Evolutionary conservation across 1,140 invertebrate genomes (phyloP), one percentile per base, ranked within the genome.

Genomic region (Magallana angulata): DNA sequence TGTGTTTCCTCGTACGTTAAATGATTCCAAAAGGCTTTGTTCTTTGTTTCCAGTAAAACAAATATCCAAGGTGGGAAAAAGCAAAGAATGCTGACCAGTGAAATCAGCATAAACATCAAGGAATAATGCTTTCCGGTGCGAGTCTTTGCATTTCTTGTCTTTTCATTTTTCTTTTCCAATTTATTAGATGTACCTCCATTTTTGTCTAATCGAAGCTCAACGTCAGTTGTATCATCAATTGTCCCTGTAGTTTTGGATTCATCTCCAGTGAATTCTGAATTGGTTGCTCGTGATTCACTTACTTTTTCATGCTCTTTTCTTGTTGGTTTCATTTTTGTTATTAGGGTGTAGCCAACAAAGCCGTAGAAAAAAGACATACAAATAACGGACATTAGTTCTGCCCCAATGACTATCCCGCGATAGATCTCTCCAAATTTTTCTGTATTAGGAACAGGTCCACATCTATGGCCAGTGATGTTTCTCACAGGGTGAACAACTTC

Each of bases 81-180:
- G 36, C 48, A 82, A 18, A 82, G 81, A n/a, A 82, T 82, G 48
- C 56, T 58, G 16, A 82, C 81, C 7, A 82, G 81, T n/a, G 81
- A 82, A 57, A 82, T 82, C 1, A 82, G 16, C 81, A 82, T 82
- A 24, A 82, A 82, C 81, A 82, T 82, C 81, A 82, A 12, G 18
- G 81, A 82, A 14, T 82, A 82, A 7, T 58, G 48, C 48, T 58
- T 82, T 14, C 56, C 81, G 11, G 56, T 76, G 1, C 24, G 68
- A 76, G 18, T 5, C 7, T 36, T 76, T 12, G 24, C 7, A 30
- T 24, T 76, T 9, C 7, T 36, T 18, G 0, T 36, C 9, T 30
- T 76, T 24, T 7, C 9, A 30, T 11, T 18, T 30, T 11, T 7
- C 36, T 76, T 76, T 9, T 18, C 30, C 24, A 30, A 5, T 36